Evolutionary conservation across 2,113 vertebrate genomes (phyloP).

Genomic region (Pithys albifrons): DNA sequence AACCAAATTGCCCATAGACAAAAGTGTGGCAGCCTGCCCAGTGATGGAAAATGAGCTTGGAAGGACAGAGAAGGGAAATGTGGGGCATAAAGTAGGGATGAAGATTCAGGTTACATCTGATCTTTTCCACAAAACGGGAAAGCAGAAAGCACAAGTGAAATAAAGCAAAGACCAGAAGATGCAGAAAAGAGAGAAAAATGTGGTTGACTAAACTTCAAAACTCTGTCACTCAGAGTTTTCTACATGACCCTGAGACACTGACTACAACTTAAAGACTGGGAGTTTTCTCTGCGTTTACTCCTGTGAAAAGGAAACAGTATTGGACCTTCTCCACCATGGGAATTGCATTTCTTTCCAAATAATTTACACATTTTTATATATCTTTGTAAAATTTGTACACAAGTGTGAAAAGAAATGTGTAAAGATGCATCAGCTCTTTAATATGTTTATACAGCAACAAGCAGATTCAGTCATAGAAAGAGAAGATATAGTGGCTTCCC

Average conservation of each 20-base stretch:
- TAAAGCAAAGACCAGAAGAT: background rate
- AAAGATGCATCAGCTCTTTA: background rate
- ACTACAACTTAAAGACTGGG: background rate
- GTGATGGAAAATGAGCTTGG: background rate
- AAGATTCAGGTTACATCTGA: background rate
- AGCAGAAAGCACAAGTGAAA: background rate
- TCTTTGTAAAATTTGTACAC: background rate
- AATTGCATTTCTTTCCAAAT: background rate
- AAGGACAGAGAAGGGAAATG: background rate
- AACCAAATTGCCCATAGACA: background rate
- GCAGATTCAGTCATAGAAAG: background rate
- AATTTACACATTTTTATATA: background rate
- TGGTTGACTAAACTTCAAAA: background rate
- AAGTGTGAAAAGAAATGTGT: background rate
- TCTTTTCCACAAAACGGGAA: background rate
- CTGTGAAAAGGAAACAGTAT: background rate
- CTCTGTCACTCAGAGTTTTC: background rate
- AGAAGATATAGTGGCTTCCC: background rate
- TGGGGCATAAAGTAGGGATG: background rate
- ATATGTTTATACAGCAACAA: background rate
- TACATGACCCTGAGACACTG: background rate
- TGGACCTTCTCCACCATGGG: background rate
- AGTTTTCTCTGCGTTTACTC: background rate
- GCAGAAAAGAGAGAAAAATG: background rate
- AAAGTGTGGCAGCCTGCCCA: accelerated